Conservation (phyloP, 2,113 vertebrate species). For the Zapus hudsonius region DNA sequence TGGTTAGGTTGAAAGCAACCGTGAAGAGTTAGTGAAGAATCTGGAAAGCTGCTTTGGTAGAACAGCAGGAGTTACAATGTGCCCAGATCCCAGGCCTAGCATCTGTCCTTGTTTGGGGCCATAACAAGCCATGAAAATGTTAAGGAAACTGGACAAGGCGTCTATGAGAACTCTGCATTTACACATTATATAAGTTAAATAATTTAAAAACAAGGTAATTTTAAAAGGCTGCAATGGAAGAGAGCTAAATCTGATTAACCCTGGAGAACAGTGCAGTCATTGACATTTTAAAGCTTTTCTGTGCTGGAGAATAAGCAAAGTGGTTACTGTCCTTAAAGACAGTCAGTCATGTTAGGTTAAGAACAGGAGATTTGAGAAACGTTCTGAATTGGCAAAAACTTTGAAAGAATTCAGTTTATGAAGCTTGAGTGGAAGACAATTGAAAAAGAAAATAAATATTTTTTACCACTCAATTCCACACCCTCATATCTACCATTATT, state of each 20-base stretch:
- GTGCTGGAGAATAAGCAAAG: background rate
- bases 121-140: background rate
- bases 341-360: background rate
- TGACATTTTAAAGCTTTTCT: background rate
- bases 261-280: background rate
- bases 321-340: background rate
- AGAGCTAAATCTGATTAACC: background rate
- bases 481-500: no score
- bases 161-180: background rate
- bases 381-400: background rate
- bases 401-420: background rate
- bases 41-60: background rate
- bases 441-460: no score
- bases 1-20: background rate
- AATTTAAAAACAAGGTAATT: conserved; percentile 7
- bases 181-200: background rate
- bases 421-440: no score
- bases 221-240: background rate
- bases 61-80: background rate
- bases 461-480: no score
- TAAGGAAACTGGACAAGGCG: background rate
- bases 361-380: background rate
- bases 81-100: background rate
- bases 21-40: no score
- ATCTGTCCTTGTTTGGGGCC: background rate